Base-by-base conservation (phyloP, 2,113 vertebrate species). In the Campylomormyrus tamandua region DNA sequence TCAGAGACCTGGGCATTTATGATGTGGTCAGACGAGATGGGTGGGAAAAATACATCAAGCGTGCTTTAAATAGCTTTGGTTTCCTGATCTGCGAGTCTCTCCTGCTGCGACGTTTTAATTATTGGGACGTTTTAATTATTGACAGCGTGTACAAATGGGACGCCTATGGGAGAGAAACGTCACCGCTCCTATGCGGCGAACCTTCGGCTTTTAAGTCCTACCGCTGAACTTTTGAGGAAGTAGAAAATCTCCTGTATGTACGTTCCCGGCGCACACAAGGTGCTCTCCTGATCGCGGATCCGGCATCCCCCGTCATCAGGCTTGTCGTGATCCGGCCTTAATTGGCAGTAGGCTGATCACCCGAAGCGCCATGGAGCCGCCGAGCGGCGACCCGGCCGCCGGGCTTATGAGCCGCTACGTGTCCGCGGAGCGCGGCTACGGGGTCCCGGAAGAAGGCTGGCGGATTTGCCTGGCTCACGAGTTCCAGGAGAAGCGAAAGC, bases 401-500 rank as follows among this genome's bases (percentile, higher is more conserved):
- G 95, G 94, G 48, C 96, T 99, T 89, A 97, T 98, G 97, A 94
- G 91, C 56, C 91, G 92, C 31, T 99, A 97, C 48, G 96, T 96
- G 91, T 96, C 96, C 52, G 89, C 95, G 39, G 96, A 96, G 24
- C 74, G 45, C 53, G 98, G 98, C 21, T 94, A 93, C n/a, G 93
- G 93, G 0, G 96, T 98, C 8, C 96, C 97, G 10, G 74, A 89
- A 21, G 96, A 96, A 52, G 98, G 98, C 0, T 99, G 98, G 98
- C 94, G 98, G 1, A 97, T 98, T 91, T 99, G 98, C 90, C 92
- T 99, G 92, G 97, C 97, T 0, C 98, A 98, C 3, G 96, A 97
- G 91, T 99, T 98, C 94, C 94, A 95, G 90, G 97, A 99, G 95
- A 97, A 96, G 94, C 95, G 98, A 89, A 98, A 98, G 91, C 98